phyloP scores from a whole-genome alignment of 2,797 vertebrate species.

The Hyperoplus immaculatus region DNA sequence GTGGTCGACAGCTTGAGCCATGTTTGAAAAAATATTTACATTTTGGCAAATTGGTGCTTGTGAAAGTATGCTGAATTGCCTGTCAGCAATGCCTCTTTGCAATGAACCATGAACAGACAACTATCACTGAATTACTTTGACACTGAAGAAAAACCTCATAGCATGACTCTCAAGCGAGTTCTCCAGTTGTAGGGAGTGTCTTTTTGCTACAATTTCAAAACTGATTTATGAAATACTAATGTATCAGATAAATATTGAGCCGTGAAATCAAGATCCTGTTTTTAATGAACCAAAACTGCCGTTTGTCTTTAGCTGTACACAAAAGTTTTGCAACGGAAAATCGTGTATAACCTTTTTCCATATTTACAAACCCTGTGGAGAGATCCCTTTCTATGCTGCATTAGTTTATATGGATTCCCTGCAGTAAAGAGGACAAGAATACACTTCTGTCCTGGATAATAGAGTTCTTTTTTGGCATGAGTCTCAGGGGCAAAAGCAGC shows the following conservation, averaged over 20 bases:
- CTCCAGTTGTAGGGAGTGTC: background rate
- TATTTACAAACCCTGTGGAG: slow-evolving; percentile 6
- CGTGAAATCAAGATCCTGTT: background rate
- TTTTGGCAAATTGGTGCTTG: background rate
- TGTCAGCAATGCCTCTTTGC: background rate
- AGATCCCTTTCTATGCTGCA: slow-evolving; percentile 4
- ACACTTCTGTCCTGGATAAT: slow-evolving; percentile 45
- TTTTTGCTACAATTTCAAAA: background rate
- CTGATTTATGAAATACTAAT: background rate
- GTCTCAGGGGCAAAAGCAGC: slow-evolving; percentile 31
- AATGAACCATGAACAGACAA: background rate
- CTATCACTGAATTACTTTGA: background rate
- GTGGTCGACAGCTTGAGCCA: background rate
- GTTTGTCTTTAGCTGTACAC: slow-evolving; percentile 1
- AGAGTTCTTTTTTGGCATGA: slow-evolving; percentile 25
- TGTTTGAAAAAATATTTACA: background rate
- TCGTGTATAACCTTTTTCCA: slow-evolving; percentile 1
- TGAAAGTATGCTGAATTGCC: background rate
- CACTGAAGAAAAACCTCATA: background rate
- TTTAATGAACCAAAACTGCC: background rate
- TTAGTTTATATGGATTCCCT: slow-evolving; percentile 19
- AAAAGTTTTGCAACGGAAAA: slow-evolving; percentile 1
- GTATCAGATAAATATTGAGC: slow-evolving; percentile 11
- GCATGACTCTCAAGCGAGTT: background rate
- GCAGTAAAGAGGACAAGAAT: slow-evolving; percentile 44